phyloP scores from a whole-genome alignment of 2,797 vertebrate species.

The Diplodus sargus region DNA sequence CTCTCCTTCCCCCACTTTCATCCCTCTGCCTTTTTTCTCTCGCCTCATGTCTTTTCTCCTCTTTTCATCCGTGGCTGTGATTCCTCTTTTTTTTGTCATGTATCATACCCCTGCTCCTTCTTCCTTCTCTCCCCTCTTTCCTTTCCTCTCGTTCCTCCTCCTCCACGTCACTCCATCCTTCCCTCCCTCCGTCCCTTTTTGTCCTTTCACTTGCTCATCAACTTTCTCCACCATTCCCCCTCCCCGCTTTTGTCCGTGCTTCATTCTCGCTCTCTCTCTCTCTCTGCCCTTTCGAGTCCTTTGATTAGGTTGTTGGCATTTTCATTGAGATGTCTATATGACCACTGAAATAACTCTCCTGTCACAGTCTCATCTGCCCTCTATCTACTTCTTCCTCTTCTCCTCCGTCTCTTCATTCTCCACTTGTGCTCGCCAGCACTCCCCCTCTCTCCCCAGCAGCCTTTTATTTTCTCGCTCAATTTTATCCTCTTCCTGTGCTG shows the following conservation, averaged over 20 bases:
- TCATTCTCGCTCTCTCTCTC: conserved; percentile 26
- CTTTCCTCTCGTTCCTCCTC: conserved; percentile 18
- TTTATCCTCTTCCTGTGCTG: conserved; percentile 56
- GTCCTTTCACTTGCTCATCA: conserved; percentile 32
- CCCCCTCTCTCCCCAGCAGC: conserved; percentile 25
- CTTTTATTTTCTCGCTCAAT: conserved; percentile 57
- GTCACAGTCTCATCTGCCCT: conserved; percentile 73
- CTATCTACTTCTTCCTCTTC: conserved; percentile 48
- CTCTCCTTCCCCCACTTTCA: conserved; percentile 45
- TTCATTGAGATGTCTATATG: conserved; percentile 82
- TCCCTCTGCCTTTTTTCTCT: conserved; percentile 40
- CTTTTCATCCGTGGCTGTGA: conserved; percentile 45
- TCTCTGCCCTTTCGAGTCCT: conserved; percentile 78
- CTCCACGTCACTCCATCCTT: conserved; percentile 4
- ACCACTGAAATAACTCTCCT: conserved; percentile 79
- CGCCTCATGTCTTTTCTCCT: conserved; percentile 31
- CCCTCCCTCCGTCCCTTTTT: conserved; percentile 7
- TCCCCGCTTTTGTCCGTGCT: conserved; percentile 3
- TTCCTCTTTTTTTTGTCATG: conserved; percentile 27
- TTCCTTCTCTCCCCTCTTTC: background rate
- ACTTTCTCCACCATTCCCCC: conserved; percentile 39
- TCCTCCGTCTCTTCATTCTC: conserved; percentile 63
- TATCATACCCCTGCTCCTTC: conserved; percentile 18
- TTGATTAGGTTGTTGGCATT: conserved; percentile 85
- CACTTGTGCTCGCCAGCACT: conserved; percentile 33